phyloP scores from a whole-genome alignment of 2,113 vertebrate species.

The Cairina moschata region DNA sequence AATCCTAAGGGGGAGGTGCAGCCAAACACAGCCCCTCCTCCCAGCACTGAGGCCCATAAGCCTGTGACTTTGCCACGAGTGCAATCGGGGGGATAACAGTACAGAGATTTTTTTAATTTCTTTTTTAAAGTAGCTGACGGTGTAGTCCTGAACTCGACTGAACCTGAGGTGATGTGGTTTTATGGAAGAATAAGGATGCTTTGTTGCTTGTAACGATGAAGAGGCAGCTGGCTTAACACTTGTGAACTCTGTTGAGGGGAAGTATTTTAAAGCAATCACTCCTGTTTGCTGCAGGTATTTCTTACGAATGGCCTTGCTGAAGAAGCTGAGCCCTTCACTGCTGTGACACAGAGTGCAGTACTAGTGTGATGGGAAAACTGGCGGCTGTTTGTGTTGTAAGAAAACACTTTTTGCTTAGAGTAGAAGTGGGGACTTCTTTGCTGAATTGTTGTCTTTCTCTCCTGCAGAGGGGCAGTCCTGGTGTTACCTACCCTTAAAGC shows the following conservation, averaged over 20 bases:
- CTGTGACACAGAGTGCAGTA: neutral
- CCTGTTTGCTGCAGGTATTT: neutral
- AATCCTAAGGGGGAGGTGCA: neutral
- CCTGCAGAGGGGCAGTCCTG: neutral
- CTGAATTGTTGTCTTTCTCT: neutral
- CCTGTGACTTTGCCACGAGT: neutral
- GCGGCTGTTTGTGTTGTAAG: neutral
- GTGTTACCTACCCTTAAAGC: neutral
- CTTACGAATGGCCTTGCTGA: neutral
- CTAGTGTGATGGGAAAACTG: neutral
- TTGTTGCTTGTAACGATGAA: neutral
- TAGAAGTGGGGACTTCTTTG: neutral
- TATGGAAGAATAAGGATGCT: neutral
- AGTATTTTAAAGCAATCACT: neutral
- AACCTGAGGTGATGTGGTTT: neutral
- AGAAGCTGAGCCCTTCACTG: neutral
- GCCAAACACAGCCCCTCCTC: neutral
- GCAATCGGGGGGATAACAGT: neutral
- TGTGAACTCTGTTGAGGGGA: neutral
- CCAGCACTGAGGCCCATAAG: fast-evolving
- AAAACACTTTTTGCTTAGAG: neutral
- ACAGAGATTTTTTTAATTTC: neutral
- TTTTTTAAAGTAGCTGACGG: neutral
- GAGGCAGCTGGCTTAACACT: neutral
- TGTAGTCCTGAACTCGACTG: neutral